Conservation (phyloP, 2,888 invertebrate species). For the Podabrus alpinus region DNA sequence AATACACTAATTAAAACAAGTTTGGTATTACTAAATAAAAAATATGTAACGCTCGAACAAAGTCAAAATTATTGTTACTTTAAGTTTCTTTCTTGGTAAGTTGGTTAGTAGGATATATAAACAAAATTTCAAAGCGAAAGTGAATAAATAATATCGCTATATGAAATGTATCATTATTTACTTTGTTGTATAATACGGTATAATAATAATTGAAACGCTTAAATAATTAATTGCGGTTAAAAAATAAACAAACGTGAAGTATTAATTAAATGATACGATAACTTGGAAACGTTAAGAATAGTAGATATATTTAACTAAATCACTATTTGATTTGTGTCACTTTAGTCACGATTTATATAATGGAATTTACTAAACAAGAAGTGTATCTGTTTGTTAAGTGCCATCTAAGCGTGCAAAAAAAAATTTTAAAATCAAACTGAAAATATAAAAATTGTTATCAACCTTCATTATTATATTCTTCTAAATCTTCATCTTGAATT, state of each 20-base stretch:
- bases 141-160: not conserved
- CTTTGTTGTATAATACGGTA: not conserved
- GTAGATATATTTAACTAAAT: not conserved
- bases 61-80: not conserved
- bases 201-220: not conserved
- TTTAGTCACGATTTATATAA: not conserved
- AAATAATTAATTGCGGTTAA: not conserved
- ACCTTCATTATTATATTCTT: constrained; percentile 35
- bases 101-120: not conserved
- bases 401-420: not conserved
- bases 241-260: not conserved
- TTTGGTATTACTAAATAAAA: not conserved
- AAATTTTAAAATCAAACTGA: not conserved
- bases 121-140: not conserved
- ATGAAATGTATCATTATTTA: not conserved
- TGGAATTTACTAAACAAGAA: not conserved
- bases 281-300: not conserved
- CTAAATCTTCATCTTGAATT: constrained; percentile 53
- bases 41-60: not conserved
- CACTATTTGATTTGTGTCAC: not conserved
- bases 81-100: not conserved
- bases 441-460: constrained; percentile 16
- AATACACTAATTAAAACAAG: not conserved
- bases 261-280: not conserved
- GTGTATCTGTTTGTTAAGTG: not conserved